Evolutionary conservation across 2,797 vertebrate species (phyloP), one percentile per base, ranked within the genome.

Genomic region (Dryobates pubescens): DNA sequence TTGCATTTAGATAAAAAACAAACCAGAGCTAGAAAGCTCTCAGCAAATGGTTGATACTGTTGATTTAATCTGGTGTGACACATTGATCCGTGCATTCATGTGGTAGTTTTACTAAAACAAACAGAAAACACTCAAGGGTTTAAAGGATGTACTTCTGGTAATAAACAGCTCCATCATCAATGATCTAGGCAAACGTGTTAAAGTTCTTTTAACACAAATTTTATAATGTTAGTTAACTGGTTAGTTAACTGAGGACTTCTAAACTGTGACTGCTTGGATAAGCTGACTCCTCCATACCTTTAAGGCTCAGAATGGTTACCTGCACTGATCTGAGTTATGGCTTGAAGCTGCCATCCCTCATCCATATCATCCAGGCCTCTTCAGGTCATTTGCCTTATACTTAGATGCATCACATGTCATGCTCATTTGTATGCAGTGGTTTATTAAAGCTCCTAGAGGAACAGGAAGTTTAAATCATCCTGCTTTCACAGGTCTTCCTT

Each of bases 1-100:
- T 65, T 72, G 15, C 24, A 19, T 22, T 65, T 36, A 64, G 8
- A 47, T 58, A 27, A 67, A 78, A 88, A 92, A 57, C 19, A 53
- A 62, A 89, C 43, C 58, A 6, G 29, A 54, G 5, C 12, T 80
- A 87, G 72, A 90, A 87, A 56, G 8, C 4, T 47, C 36, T 72
- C 75, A 53, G 56, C 6, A 87, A 85, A 81, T 62, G 16, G 8
- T 29, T 80, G 70, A 59, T 62, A 7, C 59, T 58, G 32, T 54
- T 90, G 41, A 72, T 77, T 78, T 92, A 88, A 91, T 87, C 17
- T 56, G 16, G 32, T 29, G 13, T 75, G 69, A 61, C 78, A 41
- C 32, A 32, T 7, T 49, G n/a, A 19, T 53, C 29, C 17, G 9
- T 30, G 45, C 54, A 32, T 70, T 88, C 30, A 29, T 26, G 58